Percentiles rank a stretch among this genome's conserved stretches.
Conservation (phyloP, 2,797 vertebrate genomes). For the Molossus alvarezi region DNA sequence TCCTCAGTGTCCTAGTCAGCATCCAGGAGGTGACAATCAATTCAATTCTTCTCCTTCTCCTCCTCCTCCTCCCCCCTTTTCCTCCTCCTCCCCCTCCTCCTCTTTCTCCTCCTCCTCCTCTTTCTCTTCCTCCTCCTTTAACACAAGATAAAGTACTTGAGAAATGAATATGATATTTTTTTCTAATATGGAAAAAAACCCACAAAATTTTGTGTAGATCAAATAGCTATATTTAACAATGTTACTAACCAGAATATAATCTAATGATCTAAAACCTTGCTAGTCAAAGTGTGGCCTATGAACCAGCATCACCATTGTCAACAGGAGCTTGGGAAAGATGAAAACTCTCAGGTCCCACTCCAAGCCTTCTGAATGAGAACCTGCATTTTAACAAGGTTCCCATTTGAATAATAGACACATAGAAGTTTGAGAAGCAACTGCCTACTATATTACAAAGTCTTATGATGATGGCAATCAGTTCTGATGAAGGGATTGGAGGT, state of each 20-base stretch:
- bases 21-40: background rate
- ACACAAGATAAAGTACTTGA: background rate
- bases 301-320: background rate
- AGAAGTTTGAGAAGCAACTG: background rate
- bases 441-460: background rate
- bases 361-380: background rate
- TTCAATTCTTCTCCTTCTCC: background rate
- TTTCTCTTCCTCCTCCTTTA: no score
- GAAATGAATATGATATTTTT: background rate
- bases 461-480: background rate
- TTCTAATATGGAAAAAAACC: background rate
- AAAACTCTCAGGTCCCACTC: background rate
- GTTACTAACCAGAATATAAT: background rate
- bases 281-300: background rate
- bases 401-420: background rate
- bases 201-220: background rate
- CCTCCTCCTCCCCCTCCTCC: background rate
- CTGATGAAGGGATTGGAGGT: background rate
- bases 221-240: background rate
- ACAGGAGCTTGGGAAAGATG: background rate
- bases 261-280: background rate
- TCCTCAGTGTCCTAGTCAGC: background rate
- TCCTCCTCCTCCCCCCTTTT: background rate
- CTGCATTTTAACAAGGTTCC: background rate
- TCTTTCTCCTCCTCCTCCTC: no score